Conservation (phyloP, 2,888 invertebrate genomes). For the Hirtodrosophila trivittata region DNA sequence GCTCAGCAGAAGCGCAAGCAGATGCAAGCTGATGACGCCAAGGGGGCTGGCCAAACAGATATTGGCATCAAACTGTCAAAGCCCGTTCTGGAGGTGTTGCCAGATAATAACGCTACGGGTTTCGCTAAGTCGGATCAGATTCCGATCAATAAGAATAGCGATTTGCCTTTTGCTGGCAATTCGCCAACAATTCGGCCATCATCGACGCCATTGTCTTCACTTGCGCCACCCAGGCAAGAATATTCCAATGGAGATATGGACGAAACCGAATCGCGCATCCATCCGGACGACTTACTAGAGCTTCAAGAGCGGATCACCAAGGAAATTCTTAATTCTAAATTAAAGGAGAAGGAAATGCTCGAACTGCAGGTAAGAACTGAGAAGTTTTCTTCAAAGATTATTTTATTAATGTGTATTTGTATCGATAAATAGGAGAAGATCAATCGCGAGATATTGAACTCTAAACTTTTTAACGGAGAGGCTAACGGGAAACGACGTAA, state of each 20-base stretch:
- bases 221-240: conserved; percentile 59
- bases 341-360: conserved; percentile 83
- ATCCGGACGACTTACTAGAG: conserved; percentile 83
- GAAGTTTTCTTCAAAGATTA: too few relatives aligned
- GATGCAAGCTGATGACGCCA: conserved; percentile 69
- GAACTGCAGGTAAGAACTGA: conserved; percentile 81
- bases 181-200: conserved; percentile 23
- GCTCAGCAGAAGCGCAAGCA: conserved; percentile 57
- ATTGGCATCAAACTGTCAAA: conserved; percentile 19
- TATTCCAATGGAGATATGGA: conserved; percentile 37
- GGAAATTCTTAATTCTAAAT: conserved; percentile 84
- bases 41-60: conserved; percentile 40
- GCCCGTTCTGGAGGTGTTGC: not conserved
- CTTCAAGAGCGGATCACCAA: conserved; percentile 84
- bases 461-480: conserved; percentile 83
- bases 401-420: too few relatives aligned
- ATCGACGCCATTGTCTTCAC: conserved; percentile 41
- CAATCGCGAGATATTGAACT: conserved; percentile 83
- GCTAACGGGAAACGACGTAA: conserved; percentile 73
- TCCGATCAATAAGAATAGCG: conserved; percentile 19
- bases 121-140: conserved; percentile 9
- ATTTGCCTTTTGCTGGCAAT: conserved; percentile 19
- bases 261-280: conserved; percentile 64
- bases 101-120: conserved; percentile 20
- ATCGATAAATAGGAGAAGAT: conserved; percentile 83